Conservation (phyloP, 2,113 vertebrate genomes). For the Brachypodius melanocephalos region DNA sequence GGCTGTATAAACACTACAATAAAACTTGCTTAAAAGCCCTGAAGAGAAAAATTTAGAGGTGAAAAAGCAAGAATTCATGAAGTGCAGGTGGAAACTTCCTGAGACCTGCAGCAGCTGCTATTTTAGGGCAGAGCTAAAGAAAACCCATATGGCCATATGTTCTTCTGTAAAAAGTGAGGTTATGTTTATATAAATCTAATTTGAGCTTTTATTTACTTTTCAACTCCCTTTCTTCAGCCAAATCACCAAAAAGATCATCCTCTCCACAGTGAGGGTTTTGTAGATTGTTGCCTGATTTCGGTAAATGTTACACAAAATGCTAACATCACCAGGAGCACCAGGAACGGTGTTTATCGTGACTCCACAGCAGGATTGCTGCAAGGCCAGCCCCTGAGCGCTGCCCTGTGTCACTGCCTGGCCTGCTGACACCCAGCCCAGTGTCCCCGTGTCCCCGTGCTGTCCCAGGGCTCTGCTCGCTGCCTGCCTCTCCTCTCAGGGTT, state of each 20-base stretch:
- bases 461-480: neutral
- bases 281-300: neutral
- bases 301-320: rapidly evolving
- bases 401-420: neutral
- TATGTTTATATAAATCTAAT: neutral
- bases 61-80: neutral
- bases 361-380: rapidly evolving
- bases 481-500: rapidly evolving
- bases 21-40: neutral
- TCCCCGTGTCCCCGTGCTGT: rapidly evolving
- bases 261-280: neutral
- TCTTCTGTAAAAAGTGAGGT: neutral
- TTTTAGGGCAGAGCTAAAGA: neutral
- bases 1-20: neutral
- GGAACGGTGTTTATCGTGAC: rapidly evolving
- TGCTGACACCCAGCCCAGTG: rapidly evolving
- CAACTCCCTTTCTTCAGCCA: neutral
- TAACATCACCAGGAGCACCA: rapidly evolving
- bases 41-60: neutral
- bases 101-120: neutral
- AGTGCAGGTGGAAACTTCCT: neutral
- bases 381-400: neutral
- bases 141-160: neutral
- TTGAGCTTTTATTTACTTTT: neutral
- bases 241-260: neutral